These are phyloP conservation scores for Tiliacea aurago DNA, from an alignment of 2,888 invertebrate genomes.

Conservation along the genomic window DNA sequence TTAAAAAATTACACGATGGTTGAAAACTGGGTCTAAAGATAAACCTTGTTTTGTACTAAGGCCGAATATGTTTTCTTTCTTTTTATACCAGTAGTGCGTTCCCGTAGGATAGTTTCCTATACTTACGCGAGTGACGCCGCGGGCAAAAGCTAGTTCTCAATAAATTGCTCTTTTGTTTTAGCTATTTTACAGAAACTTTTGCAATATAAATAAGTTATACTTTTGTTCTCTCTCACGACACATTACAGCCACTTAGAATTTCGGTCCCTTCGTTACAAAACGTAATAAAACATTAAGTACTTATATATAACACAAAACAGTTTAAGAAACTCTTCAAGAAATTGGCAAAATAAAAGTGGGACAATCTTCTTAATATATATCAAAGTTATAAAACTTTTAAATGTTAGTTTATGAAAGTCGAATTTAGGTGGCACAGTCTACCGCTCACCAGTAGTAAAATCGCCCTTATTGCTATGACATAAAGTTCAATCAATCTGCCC, in stretches of 20 bases:
- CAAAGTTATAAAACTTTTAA: conserved; percentile 6
- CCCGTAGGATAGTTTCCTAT: no score
- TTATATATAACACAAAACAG: conserved; percentile 19
- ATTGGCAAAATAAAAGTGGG: conserved; percentile 33
- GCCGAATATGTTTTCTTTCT: no score
- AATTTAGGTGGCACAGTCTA: not conserved
- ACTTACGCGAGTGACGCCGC: no score
- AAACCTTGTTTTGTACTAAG: no score
- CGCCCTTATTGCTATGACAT: no score
- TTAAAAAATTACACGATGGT: no score
- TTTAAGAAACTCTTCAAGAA: conserved; percentile 19
- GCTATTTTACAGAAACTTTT: not conserved
- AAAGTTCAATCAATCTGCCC: no score
- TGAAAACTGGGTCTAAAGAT: no score
- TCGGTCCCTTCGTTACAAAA: conserved; percentile 2
- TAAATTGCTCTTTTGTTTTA: not conserved
- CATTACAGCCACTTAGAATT: conserved; percentile 7
- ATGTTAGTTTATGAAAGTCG: conserved; percentile 11
- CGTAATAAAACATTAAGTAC: conserved; percentile 13
- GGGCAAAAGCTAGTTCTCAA: no score
- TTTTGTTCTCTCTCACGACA: not conserved
- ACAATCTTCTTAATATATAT: conserved; percentile 29
- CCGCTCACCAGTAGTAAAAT: not conserved
- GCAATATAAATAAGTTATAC: not conserved
- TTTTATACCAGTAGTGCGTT: no score